Percentiles rank a stretch among this genome's conserved stretches.
Evolutionary conservation across 1,140 invertebrate species (phyloP).

Genomic region (Odontomachus brunneus): DNA sequence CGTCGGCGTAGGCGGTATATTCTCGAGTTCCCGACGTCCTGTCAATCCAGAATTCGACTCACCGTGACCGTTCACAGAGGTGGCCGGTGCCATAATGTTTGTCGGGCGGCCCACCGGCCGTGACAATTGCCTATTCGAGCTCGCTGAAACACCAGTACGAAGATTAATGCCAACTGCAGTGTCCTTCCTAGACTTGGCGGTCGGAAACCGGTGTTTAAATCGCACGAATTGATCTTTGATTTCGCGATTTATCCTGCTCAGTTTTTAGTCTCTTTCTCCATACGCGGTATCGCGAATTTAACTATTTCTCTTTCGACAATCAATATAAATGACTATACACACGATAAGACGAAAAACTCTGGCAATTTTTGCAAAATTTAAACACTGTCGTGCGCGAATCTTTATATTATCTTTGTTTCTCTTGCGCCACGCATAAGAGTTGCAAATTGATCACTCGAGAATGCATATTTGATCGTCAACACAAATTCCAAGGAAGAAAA

Average conservation of each 20-base stretch:
- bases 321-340: no score
- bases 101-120: conserved; percentile 80
- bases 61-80: conserved; percentile 81
- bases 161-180: neutral
- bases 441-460: neutral
- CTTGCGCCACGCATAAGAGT: neutral
- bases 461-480: neutral
- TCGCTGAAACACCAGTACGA: conserved; percentile 74
- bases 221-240: neutral
- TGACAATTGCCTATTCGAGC: conserved; percentile 79
- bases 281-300: neutral
- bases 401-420: neutral
- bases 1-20: conserved; percentile 82
- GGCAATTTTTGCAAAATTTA: neutral
- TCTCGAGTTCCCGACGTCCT: conserved; percentile 81
- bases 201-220: neutral
- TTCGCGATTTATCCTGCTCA: neutral
- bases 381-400: neutral
- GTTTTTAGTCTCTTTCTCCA: neutral
- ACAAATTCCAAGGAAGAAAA: no score
- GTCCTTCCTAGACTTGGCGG: neutral
- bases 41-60: conserved; percentile 78
- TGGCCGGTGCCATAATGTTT: conserved; percentile 81
- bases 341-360: neutral
- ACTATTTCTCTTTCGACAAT: neutral